Evolutionary conservation across 2,113 vertebrate genomes (phyloP), one percentile per base, ranked within the genome.

Genomic region (Charina bottae): DNA sequence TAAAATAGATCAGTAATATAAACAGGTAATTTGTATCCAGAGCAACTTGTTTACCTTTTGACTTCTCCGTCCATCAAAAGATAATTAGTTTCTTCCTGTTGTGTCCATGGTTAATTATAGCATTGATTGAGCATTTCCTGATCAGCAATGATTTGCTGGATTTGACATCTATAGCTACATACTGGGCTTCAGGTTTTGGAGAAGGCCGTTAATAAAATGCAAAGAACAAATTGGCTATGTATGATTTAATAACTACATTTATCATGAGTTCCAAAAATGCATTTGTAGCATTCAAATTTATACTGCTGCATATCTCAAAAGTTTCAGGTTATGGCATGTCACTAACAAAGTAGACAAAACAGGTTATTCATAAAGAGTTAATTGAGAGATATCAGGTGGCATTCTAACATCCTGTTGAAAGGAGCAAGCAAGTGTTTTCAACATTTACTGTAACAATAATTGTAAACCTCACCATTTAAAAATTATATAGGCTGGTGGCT

Each of bases 11-110:
- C n/a, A 42, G 60, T 86, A 87, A 62, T 33, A 68, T 68, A 87
- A 91, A 68, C 60, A 42, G 84, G 55, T 62, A 53, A 60, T 59
- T 83, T 88, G 28, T 83, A 88, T 88, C 91, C 86, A 60, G 56
- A 83, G 26, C 19, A 92, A 83, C 72, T 88, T 92, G 86, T 92
- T 92, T 92, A 92, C 91, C 86, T 92, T 92, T 83, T 88, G 85
- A 88, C 91, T 92, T 83, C 64, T 87, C 91, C 88, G 86, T 88
- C 68, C 56, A 88, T 88, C 91, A 92, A 88, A 88, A 92, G 68
- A 83, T 92, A 92, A 92, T 92, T 88, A 83, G 68, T 88, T 53
- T 92, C 68, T 92, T 88, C 86, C 86, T 92, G 68, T 88, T 88
- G 46, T 88, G 28, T 92, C 88, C 86, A 54, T 92, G 56, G 55